Evolutionary conservation across 2,797 vertebrate species (phyloP).

Genomic region (Buceros bicornis): DNA sequence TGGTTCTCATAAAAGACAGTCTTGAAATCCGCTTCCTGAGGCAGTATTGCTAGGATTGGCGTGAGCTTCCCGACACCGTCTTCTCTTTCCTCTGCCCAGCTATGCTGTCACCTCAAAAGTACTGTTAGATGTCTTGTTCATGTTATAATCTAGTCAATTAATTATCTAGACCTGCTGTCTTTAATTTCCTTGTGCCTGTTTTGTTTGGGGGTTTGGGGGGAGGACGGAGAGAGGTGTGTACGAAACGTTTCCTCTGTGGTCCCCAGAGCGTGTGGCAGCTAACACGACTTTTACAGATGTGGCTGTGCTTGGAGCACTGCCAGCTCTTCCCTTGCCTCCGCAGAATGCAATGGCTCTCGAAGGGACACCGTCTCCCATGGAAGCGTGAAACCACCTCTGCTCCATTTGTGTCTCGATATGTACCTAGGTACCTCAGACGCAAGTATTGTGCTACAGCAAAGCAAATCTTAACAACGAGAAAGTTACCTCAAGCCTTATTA

Average conservation of each 20-base stretch:
- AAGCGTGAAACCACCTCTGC: not conserved
- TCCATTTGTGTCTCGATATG: accelerated
- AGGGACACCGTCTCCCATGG: not conserved
- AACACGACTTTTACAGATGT: not conserved
- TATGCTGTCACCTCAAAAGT: not conserved
- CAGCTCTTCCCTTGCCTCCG: not conserved
- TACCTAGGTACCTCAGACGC: not conserved
- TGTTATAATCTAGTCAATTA: not conserved
- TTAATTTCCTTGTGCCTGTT: not conserved
- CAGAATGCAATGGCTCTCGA: not conserved
- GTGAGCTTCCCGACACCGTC: not conserved
- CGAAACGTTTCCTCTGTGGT: not conserved
- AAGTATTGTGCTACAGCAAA: not conserved
- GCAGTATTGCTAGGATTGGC: not conserved
- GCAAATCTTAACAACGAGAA: not conserved
- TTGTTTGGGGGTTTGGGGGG: not conserved
- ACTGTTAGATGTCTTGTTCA: not conserved
- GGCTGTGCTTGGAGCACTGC: not conserved
- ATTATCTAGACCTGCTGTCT: not conserved
- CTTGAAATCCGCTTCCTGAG: not conserved
- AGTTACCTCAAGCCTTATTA: not conserved
- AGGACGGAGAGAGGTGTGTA: accelerated
- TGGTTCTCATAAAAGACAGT: not conserved
- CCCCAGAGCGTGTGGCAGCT: accelerated
- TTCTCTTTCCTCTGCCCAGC: not conserved